Conservation (phyloP, 2,888 invertebrate species). For the Andrena camellia region DNA sequence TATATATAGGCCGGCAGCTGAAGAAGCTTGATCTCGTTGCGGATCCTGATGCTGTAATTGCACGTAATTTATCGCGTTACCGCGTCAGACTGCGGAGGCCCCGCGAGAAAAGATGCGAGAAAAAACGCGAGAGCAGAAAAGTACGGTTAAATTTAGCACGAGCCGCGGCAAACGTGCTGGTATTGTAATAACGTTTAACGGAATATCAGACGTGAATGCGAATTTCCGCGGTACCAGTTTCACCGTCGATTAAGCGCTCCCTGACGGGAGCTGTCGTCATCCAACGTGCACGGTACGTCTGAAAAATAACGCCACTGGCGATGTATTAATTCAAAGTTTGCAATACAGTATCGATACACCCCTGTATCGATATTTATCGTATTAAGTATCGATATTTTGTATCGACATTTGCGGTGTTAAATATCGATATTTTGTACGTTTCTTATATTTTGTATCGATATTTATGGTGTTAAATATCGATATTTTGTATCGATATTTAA, state of each 20-base stretch:
- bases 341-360: too few species aligned
- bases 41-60: constrained; percentile 40
- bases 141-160: neutral
- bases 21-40: constrained; percentile 33
- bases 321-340: too few species aligned
- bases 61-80: constrained; percentile 46
- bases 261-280: too few species aligned
- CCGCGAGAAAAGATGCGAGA: neutral
- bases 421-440: too few species aligned
- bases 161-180: neutral
- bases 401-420: too few species aligned
- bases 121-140: constrained; percentile 7
- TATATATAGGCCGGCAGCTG: neutral
- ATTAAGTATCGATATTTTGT: too few species aligned
- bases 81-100: constrained; percentile 12
- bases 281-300: too few species aligned
- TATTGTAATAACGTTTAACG: neutral
- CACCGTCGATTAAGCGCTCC: neutral
- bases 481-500: too few species aligned
- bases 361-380: too few species aligned
- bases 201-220: neutral
- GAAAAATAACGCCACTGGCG: too few species aligned
- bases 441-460: too few species aligned
- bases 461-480: too few species aligned
- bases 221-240: neutral